Evolutionary conservation across 2,797 vertebrate species (phyloP).

Genomic region (Syncerus caffer): DNA sequence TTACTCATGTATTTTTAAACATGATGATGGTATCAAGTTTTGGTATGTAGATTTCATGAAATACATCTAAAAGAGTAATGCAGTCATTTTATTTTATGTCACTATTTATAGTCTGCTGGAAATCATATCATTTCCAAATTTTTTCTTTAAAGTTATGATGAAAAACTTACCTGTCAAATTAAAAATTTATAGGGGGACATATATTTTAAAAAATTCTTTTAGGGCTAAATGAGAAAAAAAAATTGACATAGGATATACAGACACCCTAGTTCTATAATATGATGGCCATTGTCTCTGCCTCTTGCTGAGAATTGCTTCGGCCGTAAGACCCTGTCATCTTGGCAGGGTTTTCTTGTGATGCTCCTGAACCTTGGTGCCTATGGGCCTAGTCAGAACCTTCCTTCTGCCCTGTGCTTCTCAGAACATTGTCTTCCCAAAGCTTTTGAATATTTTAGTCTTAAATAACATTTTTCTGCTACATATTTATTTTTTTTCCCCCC

Average conservation of each 20-base stretch:
- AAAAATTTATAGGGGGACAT: background rate
- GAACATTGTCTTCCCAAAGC: background rate
- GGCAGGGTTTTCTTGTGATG: background rate
- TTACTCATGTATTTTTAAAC: conserved; percentile 12
- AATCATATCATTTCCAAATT: background rate
- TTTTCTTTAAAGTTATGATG: background rate
- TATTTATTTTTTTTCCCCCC: background rate
- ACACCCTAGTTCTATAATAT: background rate
- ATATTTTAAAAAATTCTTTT: background rate
- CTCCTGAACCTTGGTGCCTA: background rate
- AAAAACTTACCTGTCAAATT: conserved; percentile 10
- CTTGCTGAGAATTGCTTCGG: background rate
- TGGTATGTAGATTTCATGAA: background rate
- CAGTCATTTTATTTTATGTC: background rate
- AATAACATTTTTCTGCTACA: background rate
- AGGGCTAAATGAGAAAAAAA: background rate
- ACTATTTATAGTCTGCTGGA: background rate
- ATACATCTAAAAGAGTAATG: background rate
- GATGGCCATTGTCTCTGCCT: background rate
- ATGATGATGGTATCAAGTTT: background rate
- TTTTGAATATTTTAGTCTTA: background rate
- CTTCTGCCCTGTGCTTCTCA: background rate
- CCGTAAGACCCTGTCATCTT: background rate
- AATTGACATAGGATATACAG: background rate
- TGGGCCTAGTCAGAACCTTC: background rate